Evolutionary conservation across 2,113 vertebrate genomes (phyloP), one percentile per base, ranked within the genome.

Genomic region (Microcebus jonahi): DNA sequence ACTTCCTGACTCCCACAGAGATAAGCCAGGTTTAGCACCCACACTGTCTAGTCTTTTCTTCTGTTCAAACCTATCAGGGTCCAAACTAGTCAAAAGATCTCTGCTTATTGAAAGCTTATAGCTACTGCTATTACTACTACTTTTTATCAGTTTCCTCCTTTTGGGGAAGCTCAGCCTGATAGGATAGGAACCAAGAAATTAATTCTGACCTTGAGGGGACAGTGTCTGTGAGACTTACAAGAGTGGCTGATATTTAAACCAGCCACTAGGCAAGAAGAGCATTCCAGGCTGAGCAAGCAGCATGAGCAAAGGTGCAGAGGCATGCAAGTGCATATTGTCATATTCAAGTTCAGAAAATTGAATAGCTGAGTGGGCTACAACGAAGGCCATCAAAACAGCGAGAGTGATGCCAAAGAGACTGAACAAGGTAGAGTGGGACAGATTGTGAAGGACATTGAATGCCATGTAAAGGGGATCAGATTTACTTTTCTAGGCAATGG

Each of bases 11-110:
- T 83, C 48, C 59, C 67, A 80, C 70, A 81, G 39, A 91, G 34
- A 88, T 75, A 59, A 93, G 45, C 23, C 77, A 90, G 25, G 1
- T 57, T 94, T 70, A 90, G 21, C 9, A 57, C 10, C 70, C 25
- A 95, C 1, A 0, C 36, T 84, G 20, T 67, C 27, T 39, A 50
- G 27, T 57, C 57, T 89, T 88, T 94, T 55, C 61, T 94, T 73
- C 79, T 95, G 80, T 63, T 96, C 73, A 87, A 94, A 76, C 1
- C 63, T 63, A 84, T 31, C 80, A 65, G 75, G n/a, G n/a, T 10
- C 55, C 63, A 83, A 80, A 27, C 20, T 87, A 83, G 55, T 45
- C 36, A 42, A 45, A 39, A 70, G 6, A 70, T 65, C 48, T 93
- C 67, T 87, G 42, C 25, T 91, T 87, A 50, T 18, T 55, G 85